phyloP scores from a whole-genome alignment of 2,113 vertebrate species.

The Cebus imitator region DNA sequence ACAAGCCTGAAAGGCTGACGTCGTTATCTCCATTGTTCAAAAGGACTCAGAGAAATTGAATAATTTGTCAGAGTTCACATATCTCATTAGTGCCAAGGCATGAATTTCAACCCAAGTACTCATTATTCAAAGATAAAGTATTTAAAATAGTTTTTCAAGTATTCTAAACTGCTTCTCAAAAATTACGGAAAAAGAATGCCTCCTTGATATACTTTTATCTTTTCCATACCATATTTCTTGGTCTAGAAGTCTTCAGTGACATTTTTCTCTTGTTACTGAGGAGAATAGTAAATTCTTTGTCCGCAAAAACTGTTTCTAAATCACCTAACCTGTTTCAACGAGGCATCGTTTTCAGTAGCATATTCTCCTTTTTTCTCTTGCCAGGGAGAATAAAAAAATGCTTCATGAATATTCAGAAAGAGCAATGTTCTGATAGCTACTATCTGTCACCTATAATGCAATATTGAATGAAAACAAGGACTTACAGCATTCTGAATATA shows the following conservation, averaged over 20 bases:
- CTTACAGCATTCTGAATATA: background rate
- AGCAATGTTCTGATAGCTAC: background rate
- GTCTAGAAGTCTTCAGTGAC: background rate
- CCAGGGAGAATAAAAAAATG: background rate
- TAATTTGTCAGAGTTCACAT: background rate
- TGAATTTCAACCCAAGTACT: background rate
- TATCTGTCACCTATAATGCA: background rate
- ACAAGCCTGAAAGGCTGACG: background rate
- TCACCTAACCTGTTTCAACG: background rate
- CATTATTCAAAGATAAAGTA: background rate
- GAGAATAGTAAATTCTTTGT: background rate
- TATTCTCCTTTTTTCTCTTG: background rate
- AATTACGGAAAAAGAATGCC: background rate
- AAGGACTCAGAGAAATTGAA: background rate
- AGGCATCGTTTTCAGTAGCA: background rate
- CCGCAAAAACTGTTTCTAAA: background rate
- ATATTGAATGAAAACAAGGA: background rate
- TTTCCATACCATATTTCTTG: background rate
- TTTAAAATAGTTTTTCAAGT: background rate
- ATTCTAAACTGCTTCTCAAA: background rate
- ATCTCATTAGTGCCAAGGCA: background rate
- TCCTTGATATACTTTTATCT: background rate
- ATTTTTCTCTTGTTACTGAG: background rate
- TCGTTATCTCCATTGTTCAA: background rate
- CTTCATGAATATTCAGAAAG: constrained; percentile 21